Evolutionary conservation across 2,113 vertebrate genomes (phyloP), one percentile per base, ranked within the genome.

Genomic region (Antidorcas marsupialis): DNA sequence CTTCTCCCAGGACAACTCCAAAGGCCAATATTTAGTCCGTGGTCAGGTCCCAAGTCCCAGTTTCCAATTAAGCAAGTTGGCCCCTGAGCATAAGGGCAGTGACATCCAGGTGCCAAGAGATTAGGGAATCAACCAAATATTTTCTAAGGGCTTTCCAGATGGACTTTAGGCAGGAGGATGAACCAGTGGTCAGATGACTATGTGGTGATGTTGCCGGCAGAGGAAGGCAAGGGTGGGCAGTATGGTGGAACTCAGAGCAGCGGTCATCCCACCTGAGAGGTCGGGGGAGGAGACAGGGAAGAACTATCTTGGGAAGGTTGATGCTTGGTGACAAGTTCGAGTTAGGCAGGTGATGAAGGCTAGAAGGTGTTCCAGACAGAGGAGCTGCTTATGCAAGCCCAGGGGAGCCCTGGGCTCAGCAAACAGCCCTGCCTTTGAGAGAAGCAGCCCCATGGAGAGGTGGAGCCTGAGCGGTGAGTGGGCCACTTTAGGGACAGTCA

Each of bases 171-270:
- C 47, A 36, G 90, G 60, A 39, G 59, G 60, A 47, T 1, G 15
- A 33, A 52, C 57, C 43, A 3, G 62, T 14, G 21, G 43, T 30
- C 45, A 17, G 39, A 12, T 16, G 81, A 21, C 12, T 21, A 33
- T 0, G 0, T 23, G 39, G 57, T 15, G 90, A 33, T 0, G 2
- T 64, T 30, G 28, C 7, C 0, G 0, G 57, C 89, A 39, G 30
- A 47, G 30, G 52, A 25, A 21, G 1, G 10, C 3, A 0, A 1
- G 25, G 62, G 27, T 30, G 4, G 36, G 60, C 10, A 50, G 52
- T 1, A 5, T 0, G 1, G 79, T 30, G 33, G 71, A 39, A 47
- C 1, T 17, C 28, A 2, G 15, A 33, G 57, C 23, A 23, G 3
- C 13, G 28, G 62, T 19, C 5, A 11, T n/a, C 16, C 19, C 0